Base-by-base conservation (phyloP, 1,140 invertebrate genomes). In the Penaeus japonicus region DNA sequence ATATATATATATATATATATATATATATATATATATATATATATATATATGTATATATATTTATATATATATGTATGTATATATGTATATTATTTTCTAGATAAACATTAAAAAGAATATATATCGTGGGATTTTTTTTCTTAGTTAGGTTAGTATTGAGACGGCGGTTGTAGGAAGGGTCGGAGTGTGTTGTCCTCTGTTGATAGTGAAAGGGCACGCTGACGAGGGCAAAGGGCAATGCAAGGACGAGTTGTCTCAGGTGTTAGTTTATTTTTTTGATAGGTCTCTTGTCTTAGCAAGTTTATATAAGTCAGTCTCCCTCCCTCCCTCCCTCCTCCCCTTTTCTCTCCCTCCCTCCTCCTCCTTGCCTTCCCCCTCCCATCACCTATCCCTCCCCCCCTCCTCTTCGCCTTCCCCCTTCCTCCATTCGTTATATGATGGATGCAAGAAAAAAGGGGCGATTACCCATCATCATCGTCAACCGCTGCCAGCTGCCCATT, bases 21-120 rank as follows among this genome's bases (percentile, higher is more conserved):
- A 47, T 12, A 80, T 55, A 80, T 55, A 80, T 55, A 80, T 55
- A 80, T 22, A 80, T 20, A 59, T 59, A 59, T 80, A 47, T 82
- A 82, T 57, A 82, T 82, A 57, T 82, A 57, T 55, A 59, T 57
- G 59, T 82, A 55, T 57, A 27, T 57, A 24, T 82, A 24, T 82
- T 10, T 57, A 24, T 82, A 2, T 57, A 57, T 7, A 24, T 82
- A 27, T 82, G 35, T 35, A 27, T 57, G 18, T 57, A 27, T 59
- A 55, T 59, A 55, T 57, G 32, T 82, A 55, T 57, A 55, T 57
- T 24, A 27, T 24, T 79, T n/a, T 55, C 18, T n/a, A 55, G 30
- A n/a, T 53, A 22, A 24, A 22, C 57, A 80, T 65, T 24, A 1
- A 65, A 24, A 65, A 24, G 2, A 24, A 65, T 65, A 65, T 65